phyloP scores from a whole-genome alignment of 2,888 invertebrate species.

The Aphrophora alni region DNA sequence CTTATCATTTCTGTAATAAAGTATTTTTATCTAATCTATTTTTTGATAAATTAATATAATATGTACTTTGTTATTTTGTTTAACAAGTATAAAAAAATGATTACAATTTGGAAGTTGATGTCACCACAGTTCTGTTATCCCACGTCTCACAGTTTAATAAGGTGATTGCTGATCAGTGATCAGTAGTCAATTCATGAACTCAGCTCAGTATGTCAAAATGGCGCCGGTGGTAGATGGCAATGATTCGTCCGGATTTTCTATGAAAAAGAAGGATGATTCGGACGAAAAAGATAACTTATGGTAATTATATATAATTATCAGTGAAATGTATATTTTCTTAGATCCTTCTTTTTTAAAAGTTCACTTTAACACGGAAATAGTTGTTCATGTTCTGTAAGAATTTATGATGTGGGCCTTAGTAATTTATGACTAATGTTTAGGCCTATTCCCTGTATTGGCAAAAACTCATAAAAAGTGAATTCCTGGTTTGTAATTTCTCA shows the following conservation, averaged over 20 bases:
- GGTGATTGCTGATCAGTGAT: not conserved
- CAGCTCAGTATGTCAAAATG: constrained; percentile 38
- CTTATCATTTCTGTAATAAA: no score
- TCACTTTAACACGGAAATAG: not conserved
- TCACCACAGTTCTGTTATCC: no score
- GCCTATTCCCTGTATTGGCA: constrained; percentile 20
- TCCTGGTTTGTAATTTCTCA: not conserved
- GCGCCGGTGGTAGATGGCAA: constrained; percentile 31
- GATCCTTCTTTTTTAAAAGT: not conserved
- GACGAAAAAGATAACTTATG: constrained; percentile 41
- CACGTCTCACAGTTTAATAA: not conserved
- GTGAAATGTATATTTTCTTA: not conserved
- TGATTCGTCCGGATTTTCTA: constrained; percentile 34
- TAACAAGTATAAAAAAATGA: no score
- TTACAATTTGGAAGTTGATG: no score
- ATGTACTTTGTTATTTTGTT: no score
- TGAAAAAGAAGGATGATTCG: constrained; percentile 39
- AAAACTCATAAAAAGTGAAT: not conserved
- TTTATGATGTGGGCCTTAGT: not conserved
- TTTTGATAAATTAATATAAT: no score
- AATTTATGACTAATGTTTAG: constrained; percentile 21
- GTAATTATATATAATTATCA: constrained; percentile 27
- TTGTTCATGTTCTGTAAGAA: not conserved
- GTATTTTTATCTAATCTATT: no score
- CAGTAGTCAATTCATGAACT: not conserved